Conservation (phyloP, 2,113 vertebrate genomes). For the Xenopus tropicalis region DNA sequence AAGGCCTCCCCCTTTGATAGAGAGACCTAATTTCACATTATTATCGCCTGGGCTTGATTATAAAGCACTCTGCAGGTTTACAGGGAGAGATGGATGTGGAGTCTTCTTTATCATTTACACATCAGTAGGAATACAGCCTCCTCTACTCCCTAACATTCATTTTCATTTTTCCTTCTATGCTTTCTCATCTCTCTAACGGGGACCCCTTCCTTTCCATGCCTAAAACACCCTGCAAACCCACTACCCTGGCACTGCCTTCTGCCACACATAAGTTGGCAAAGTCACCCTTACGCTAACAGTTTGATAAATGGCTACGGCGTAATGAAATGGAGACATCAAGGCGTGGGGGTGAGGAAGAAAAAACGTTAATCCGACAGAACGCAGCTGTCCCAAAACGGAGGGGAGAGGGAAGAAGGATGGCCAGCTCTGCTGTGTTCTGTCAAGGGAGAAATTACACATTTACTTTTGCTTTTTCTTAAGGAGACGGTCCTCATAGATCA, state of each 20-base stretch:
- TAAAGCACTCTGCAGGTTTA: constrained; percentile 73
- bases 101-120: constrained; percentile 93
- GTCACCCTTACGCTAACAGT: constrained; percentile 82
- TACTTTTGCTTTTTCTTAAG: constrained; percentile 99
- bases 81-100: constrained; percentile 65
- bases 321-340: constrained; percentile 99
- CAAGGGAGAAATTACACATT: constrained; percentile 99
- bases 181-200: neutral
- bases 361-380: constrained; percentile 66
- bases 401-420: constrained; percentile 92
- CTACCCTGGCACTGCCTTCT: constrained; percentile 56
- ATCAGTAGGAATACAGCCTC: constrained; percentile 76
- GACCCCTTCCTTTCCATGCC: neutral
- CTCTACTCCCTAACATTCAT: constrained; percentile 75
- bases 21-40: constrained; percentile 97
- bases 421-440: constrained; percentile 92
- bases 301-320: constrained; percentile 94
- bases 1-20: constrained; percentile 88
- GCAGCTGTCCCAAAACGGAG: constrained; percentile 67
- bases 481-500: constrained; percentile 99
- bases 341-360: constrained; percentile 82
- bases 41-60: constrained; percentile 81
- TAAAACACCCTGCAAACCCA: neutral
- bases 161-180: constrained; percentile 46
- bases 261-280: constrained; percentile 74